Evolutionary conservation across 2,888 invertebrate genomes (phyloP).

Genomic region (Malthinus seriepunctatus): DNA sequence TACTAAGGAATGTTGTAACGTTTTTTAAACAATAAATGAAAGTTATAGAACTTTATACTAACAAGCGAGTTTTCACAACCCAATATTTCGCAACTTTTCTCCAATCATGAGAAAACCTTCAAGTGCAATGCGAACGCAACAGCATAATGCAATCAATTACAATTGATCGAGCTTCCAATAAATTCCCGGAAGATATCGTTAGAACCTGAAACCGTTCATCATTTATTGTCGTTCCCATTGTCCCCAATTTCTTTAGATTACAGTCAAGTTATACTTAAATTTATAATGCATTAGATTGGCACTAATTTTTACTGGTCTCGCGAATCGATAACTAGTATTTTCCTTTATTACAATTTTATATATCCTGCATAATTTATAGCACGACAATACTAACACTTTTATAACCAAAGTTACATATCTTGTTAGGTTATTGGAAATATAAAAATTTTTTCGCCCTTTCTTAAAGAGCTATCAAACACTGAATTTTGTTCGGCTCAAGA

Average conservation of each 20-base stretch:
- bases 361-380: not conserved
- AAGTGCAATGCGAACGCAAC: conserved; percentile 42
- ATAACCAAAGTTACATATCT: not conserved
- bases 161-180: conserved; percentile 35
- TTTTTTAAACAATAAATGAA: not conserved
- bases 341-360: no score
- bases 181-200: conserved; percentile 51
- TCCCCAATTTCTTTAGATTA: conserved; percentile 27
- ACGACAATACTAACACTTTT: no score
- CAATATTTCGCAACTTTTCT: conserved; percentile 10
- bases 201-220: conserved; percentile 49
- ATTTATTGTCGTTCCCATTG: conserved; percentile 36
- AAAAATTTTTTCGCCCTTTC: no score
- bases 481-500: no score
- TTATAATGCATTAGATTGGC: conserved; percentile 24
- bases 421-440: not conserved
- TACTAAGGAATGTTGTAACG: no score
- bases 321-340: no score
- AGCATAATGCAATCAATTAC: conserved; percentile 46
- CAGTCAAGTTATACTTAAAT: conserved; percentile 25
- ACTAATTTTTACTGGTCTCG: conserved; percentile 29
- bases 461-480: no score
- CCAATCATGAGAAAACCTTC: conserved; percentile 36
- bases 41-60: conserved; percentile 4
- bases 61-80: conserved; percentile 14